Percentiles rank a stretch among this genome's conserved stretches.
These are phyloP conservation scores for Rana temporaria DNA, from an alignment of 2,113 vertebrate genomes.

Conservation along the genomic window DNA sequence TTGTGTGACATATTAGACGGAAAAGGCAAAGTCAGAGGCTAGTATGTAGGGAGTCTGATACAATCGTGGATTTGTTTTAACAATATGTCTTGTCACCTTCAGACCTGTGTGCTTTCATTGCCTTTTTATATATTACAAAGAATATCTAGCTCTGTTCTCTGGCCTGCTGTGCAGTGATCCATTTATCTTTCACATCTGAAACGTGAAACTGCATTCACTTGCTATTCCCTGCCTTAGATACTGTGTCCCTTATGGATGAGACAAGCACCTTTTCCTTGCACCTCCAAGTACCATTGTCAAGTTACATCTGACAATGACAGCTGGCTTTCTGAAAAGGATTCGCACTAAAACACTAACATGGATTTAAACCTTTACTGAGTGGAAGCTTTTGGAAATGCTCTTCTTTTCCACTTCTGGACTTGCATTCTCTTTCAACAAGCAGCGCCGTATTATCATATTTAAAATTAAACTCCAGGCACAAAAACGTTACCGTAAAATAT, in stretches of 20 bases:
- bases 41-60: slow-evolving; percentile 25
- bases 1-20: slow-evolving; percentile 15
- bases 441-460: too few species aligned
- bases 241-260: slow-evolving; percentile 16
- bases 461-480: too few species aligned
- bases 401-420: neutral
- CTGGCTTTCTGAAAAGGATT: slow-evolving; percentile 15
- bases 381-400: neutral
- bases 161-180: slow-evolving; percentile 51
- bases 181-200: slow-evolving; percentile 54
- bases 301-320: slow-evolving; percentile 39
- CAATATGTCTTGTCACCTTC: slow-evolving; percentile 35
- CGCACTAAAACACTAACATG: slow-evolving; percentile 17
- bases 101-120: slow-evolving; percentile 27
- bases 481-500: too few species aligned
- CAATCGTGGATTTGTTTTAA: slow-evolving; percentile 49
- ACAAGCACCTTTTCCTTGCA: slow-evolving; percentile 31
- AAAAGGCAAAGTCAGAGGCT: slow-evolving; percentile 10
- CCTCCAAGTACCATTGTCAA: slow-evolving; percentile 48
- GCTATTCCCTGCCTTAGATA: slow-evolving; percentile 34
- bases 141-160: slow-evolving; percentile 45
- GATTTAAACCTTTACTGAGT: slow-evolving; percentile 20
- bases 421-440: neutral
- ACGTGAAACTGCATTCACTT: slow-evolving; percentile 42
- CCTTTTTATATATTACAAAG: slow-evolving; percentile 40